These are phyloP conservation scores for Cirrhinus molitorella DNA, from an alignment of 2,797 vertebrate genomes.

Conservation along the genomic window DNA sequence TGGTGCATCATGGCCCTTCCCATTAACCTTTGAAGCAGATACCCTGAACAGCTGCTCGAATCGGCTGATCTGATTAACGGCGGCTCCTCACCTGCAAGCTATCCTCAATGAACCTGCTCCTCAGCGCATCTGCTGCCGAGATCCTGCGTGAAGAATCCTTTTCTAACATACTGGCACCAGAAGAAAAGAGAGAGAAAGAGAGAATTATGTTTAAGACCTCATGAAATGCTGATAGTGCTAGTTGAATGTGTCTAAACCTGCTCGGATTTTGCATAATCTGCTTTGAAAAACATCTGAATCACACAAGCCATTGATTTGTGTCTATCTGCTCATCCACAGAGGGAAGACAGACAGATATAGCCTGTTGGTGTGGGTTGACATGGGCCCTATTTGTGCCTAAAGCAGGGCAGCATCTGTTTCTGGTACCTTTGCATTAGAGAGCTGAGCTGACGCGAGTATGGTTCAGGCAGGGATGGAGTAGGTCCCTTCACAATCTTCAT, in stretches of 20 bases:
- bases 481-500: conserved; percentile 85
- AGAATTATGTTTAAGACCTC: conserved; percentile 38
- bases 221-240: conserved; percentile 36
- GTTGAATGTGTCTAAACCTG: conserved; percentile 33
- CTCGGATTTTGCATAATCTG: conserved; percentile 30
- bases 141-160: conserved; percentile 57
- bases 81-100: conserved; percentile 56
- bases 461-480: conserved; percentile 80
- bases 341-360: background rate
- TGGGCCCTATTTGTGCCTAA: background rate
- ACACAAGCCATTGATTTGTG: conserved; percentile 11
- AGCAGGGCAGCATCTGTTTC: conserved; percentile 30
- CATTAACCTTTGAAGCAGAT: conserved; percentile 49
- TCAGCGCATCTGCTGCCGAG: conserved; percentile 63
- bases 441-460: conserved; percentile 79
- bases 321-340: conserved; percentile 2
- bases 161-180: conserved; percentile 59
- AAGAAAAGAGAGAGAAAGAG: conserved; percentile 1
- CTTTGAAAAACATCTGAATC: conserved; percentile 24
- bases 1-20: conserved; percentile 4
- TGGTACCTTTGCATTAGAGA: conserved; percentile 78
- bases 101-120: conserved; percentile 49
- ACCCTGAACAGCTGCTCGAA: background rate
- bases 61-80: background rate
- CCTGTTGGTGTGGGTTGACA: background rate